Evolutionary conservation across 2,797 vertebrate genomes (phyloP).

Genomic region (Falco cherrug): DNA sequence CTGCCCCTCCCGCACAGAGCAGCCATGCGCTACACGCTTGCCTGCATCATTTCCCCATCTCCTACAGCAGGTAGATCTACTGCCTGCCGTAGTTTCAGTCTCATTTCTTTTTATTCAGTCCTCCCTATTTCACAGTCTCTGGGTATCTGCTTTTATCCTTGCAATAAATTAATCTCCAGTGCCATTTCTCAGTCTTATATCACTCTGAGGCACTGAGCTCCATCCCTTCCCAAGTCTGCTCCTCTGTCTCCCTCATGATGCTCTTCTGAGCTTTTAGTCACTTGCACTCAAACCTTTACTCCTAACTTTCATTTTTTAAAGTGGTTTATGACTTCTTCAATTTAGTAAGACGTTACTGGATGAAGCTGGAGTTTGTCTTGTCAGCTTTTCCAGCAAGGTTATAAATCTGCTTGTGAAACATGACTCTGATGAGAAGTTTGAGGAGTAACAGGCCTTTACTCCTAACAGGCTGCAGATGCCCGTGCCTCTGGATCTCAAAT

Average conservation of each 20-base stretch:
- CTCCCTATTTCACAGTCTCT: neutral
- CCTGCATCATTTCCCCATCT: neutral
- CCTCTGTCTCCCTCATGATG: neutral
- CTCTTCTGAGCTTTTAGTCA: constrained; percentile 31
- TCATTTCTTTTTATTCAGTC: neutral
- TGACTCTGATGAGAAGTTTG: constrained; percentile 48
- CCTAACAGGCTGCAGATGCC: constrained; percentile 28
- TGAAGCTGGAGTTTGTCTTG: constrained; percentile 52
- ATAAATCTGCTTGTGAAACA: constrained; percentile 54
- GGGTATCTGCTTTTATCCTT: neutral
- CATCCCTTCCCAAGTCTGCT: neutral
- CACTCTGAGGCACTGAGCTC: neutral
- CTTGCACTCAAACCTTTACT: constrained; percentile 29
- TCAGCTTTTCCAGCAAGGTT: constrained; percentile 40
- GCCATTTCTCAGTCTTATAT: neutral
- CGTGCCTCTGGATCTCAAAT: constrained; percentile 24
- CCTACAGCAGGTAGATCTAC: neutral
- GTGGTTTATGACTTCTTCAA: constrained; percentile 62
- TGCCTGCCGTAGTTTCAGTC: neutral
- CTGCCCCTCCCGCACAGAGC: no score
- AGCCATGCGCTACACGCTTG: accelerated
- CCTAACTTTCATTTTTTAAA: constrained; percentile 37
- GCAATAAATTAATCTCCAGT: constrained; percentile 48
- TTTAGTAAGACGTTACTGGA: constrained; percentile 35
- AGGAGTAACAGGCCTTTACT: constrained; percentile 46